Base-by-base conservation (phyloP, 2,113 vertebrate species). In the Indri indri region DNA sequence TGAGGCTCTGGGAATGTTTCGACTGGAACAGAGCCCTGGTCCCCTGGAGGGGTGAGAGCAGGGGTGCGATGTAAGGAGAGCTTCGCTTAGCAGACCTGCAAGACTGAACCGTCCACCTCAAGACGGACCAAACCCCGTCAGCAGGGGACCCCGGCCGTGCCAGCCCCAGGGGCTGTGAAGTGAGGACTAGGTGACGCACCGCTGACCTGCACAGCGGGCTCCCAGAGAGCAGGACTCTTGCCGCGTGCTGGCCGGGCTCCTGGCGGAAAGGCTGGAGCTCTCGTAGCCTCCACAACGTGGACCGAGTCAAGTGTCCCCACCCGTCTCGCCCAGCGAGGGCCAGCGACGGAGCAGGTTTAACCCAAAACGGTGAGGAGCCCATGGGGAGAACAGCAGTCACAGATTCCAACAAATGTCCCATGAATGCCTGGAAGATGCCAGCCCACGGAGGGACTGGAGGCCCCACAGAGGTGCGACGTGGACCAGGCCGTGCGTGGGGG, bases 321-420 rank as follows among this genome's bases (percentile, higher is more conserved):
- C 8, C 6, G 30, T 32, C 61, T 45, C 23, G 0, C 1, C 5
- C 11, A 77, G 4, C 1, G 9, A 6, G 61, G 63, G 50, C 54
- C 71, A 2, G 59, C 66, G 16, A 73, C 5, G 32, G 22, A 74
- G 25, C 8, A 37, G n/a, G 45, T 1, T 8, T 1, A 34, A 42
- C 37, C 30, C 30, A 22, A 5, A 5, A 54, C 0, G 0, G 1
- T 10, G 50, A 71, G 32, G 14, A 18, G 10, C 66, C 77, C 37
- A 1, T 0, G 0, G 0, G 32, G 52, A 11, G 13, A 57, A 57
- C 3, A 1, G 57, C 5, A 2, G 8, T 25, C n/a, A 8, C 3
- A 9, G n/a, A 30, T 2, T 13, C 16, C 90, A 1, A 27, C 52
- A 30, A 3, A 6, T 3, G 14, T 6, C n/a, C 68, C 12, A 6